Conservation (phyloP, 2,797 vertebrate species). For the Silurus lanzhouensis region DNA sequence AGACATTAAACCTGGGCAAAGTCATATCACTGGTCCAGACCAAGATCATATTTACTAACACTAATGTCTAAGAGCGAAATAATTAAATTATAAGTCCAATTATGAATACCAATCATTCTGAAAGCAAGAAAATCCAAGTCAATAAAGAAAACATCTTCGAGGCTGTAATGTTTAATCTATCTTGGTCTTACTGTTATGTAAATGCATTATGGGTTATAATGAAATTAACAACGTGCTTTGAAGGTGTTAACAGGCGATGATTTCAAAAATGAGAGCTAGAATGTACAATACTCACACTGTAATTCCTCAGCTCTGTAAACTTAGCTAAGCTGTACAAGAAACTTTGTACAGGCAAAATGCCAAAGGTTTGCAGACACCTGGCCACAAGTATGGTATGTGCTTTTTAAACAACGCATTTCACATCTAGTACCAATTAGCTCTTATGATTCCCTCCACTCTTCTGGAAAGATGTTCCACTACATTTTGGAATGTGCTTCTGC, state of each 20-base stretch:
- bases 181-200: not conserved
- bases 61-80: not conserved
- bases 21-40: not conserved
- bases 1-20: not conserved
- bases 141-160: not conserved
- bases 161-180: not conserved
- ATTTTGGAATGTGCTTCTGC: too few relatives aligned
- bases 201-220: not conserved
- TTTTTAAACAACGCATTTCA: too few relatives aligned
- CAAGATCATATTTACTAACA: not conserved
- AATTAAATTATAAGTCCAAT: not conserved
- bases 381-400: too few relatives aligned
- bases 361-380: too few relatives aligned
- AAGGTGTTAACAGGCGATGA: not conserved
- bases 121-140: not conserved
- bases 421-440: too few relatives aligned
- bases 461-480: too few relatives aligned
- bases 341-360: not conserved
- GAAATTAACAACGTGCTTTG: too few relatives aligned
- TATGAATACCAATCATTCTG: not conserved
- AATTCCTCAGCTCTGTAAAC: not conserved
- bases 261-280: not conserved
- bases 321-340: not conserved
- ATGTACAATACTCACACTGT: not conserved
- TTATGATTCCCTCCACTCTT: too few relatives aligned